phyloP scores from a whole-genome alignment of 2,888 invertebrate species.

The Tenthredo mesomela region DNA sequence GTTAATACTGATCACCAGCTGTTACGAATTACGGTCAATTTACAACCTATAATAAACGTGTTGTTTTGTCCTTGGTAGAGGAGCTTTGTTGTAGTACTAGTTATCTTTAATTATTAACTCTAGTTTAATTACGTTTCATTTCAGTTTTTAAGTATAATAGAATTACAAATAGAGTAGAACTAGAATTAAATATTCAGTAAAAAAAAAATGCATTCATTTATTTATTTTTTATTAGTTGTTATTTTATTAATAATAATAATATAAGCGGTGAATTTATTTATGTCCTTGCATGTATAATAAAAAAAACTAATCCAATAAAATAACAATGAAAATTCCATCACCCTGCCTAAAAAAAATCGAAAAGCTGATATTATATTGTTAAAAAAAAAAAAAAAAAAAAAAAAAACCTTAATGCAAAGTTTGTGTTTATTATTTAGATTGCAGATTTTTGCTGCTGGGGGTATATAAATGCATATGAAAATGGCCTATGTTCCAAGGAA shows the following conservation, averaged over 20 bases:
- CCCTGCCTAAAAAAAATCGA: neutral
- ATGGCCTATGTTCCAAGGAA: slow-evolving; percentile 74
- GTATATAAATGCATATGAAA: slow-evolving; percentile 53
- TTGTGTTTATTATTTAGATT: slow-evolving; percentile 32
- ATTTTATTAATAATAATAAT: neutral
- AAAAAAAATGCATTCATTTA: neutral
- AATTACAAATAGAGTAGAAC: neutral
- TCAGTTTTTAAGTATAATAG: neutral
- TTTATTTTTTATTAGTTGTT: neutral
- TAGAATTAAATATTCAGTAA: neutral
- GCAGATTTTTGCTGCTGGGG: slow-evolving; percentile 37
- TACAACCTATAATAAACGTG: neutral
- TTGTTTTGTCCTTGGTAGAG: slow-evolving; percentile 17
- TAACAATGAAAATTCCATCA: neutral
- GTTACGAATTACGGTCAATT: neutral
- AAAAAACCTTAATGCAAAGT: neutral
- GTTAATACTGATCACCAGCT: neutral
- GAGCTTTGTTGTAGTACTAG: neutral
- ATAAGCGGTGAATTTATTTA: too few species aligned
- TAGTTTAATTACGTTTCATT: neutral
- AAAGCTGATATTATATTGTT: neutral
- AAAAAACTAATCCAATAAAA: neutral
- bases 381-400: too few species aligned
- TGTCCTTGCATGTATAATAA: neutral
- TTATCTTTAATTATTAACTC: neutral